Base-by-base conservation (phyloP, 2,888 invertebrate species). In the Diadromus collaris region DNA sequence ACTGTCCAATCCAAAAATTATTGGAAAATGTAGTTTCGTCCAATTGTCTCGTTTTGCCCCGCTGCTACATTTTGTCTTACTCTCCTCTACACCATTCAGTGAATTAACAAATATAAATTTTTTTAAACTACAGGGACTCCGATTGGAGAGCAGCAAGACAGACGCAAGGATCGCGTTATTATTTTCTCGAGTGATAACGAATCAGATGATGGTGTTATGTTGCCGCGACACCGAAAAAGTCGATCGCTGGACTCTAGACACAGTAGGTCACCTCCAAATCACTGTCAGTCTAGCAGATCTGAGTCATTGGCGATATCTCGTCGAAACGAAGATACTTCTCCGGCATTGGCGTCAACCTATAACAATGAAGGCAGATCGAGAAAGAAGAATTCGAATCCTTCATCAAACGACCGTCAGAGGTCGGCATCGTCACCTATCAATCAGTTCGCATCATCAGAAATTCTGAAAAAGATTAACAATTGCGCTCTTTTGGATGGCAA, bases 401-500 rank as follows among this genome's bases (percentile, higher is more conserved):
- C 58, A 19, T 32, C 19, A n/a, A n/a, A 29, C 9, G 32, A 58
- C n/a, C 58, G n/a, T 19, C n/a, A n/a, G 9, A 19, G 29, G 7
- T 32, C 41, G 21, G 34, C 61, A 21, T 19, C 34, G 21, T 61
- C 41, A 61, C 34, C 61, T 61, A 38, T 10, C 10, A 21, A 61
- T 61, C 9, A 61, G 24, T 61, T 32, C 29, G 24, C 61, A 21
- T 38, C 61, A 21, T 21, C 38, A 61, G 24, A 61, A 41, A 38
- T 61, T 19, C 21, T 32, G 19, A 24, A 61, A 1, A 61, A 41
- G 38, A 41, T 61, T 19, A n/a, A 21, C 21, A 61, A 41, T 41
- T 38, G 61, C 38, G 61, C 61, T 61, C 19, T 41, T 61, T 41
- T 41, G 13, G 21, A 61, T n/a, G 61, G 61, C 38, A 61, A 34